These are phyloP conservation scores for Leptinotarsa peninsularis DNA, from an alignment of 2,888 invertebrate genomes.

Conservation along the genomic window DNA sequence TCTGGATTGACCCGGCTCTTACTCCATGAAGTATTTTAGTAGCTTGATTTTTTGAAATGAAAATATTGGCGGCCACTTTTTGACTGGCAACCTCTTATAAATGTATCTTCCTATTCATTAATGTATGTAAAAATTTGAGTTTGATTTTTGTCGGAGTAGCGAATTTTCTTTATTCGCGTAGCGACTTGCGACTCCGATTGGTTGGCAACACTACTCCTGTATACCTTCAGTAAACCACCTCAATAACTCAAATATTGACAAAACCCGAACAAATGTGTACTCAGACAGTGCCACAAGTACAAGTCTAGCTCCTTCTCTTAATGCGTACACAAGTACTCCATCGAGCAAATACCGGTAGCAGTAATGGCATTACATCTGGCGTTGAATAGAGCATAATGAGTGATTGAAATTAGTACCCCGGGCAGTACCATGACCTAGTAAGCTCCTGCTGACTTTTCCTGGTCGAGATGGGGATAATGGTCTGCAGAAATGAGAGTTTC, in stretches of 20 bases:
- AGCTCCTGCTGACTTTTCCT: conserved; percentile 18
- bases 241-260: not conserved
- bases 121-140: too few relatives aligned
- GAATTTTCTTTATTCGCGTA: not conserved
- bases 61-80: too few relatives aligned
- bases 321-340: conserved; percentile 11
- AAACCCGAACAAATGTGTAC: not conserved
- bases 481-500: not conserved
- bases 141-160: too few relatives aligned
- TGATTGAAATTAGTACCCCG: conserved; percentile 49
- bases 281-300: not conserved
- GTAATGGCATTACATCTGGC: conserved; percentile 30
- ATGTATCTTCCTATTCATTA: too few relatives aligned
- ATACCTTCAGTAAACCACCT: not conserved
- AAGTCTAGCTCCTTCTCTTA: not conserved
- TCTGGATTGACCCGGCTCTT: too few relatives aligned
- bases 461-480: conserved; percentile 13
- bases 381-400: conserved; percentile 35
- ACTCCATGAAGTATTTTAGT: too few relatives aligned
- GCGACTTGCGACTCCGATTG: too few relatives aligned
- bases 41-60: too few relatives aligned
- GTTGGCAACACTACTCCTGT: not conserved
- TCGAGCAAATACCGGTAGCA: conserved; percentile 39
- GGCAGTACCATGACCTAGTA: conserved; percentile 50
- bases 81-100: too few relatives aligned